Base-by-base conservation (phyloP, 2,888 invertebrate genomes). In the Gastracanthus pulcherrimus region DNA sequence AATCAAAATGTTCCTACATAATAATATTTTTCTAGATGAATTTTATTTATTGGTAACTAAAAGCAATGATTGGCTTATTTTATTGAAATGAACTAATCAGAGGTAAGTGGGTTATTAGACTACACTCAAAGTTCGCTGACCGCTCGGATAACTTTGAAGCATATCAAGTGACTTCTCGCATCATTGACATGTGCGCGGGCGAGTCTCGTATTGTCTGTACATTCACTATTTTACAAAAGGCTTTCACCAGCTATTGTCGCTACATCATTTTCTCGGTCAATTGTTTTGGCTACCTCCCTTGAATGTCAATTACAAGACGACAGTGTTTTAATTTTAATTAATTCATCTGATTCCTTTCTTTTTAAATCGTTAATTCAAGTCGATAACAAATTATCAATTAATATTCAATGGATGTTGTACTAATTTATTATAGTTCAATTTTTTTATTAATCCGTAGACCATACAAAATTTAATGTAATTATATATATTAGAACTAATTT, bases 41-140 rank as follows among this genome's bases (percentile, higher is more conserved):
- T 58, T 13, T 7, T 4, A 58, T 29, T 58, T 58, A 19, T 13
- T 23, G 2, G 23, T 7, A 19, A n/a, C n/a, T 11, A 11, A 1
- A 26, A 4, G 3, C 29, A 31, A 29, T 3, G 26, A 58, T 48
- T 48, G 19, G 23, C 41, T 36, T 36, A 6, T 38, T n/a, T 58
- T 66, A 80, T 36, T 75, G 60, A 29, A 80, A 76, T 76, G 23
- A 31, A 36, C 23, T 51, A 48, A 70, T 70, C 60, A 38, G 55
- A 69, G 48, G 13, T 76, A 82, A 80, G 34, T 80, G 66, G 82
- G 80, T 80, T 80, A 82, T 67, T 72, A 62, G 71, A 79, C 60
- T 79, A 60, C 16, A 34, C 29, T 4, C 31, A 13, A 34, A 41
- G 76, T 80, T 71, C 71, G 72, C 16, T 45, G 62, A 55, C 72